Evolutionary conservation across 2,888 invertebrate genomes (phyloP).

Genomic region (Hyppa rectilinea): DNA sequence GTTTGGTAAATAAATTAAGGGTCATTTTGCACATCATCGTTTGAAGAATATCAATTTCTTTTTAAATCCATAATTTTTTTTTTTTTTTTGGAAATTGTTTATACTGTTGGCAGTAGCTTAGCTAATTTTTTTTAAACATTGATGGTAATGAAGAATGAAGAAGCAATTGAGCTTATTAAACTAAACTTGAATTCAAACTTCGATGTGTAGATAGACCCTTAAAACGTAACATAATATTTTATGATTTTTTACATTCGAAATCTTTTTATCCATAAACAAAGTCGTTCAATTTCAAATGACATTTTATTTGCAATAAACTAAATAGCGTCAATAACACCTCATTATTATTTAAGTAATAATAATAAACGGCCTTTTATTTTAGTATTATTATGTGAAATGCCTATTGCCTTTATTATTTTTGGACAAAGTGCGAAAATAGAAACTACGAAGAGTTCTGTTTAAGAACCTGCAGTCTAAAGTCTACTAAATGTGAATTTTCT

Average conservation of each 20-base stretch:
- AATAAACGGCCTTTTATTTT: constrained; percentile 49
- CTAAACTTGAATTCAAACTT: background rate
- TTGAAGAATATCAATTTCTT: too few species aligned
- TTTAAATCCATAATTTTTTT: too few species aligned
- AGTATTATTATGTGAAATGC: constrained; percentile 64
- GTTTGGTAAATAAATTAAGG: background rate
- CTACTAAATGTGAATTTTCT: constrained; percentile 58
- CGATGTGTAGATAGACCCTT: constrained; percentile 11
- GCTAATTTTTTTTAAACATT: too few species aligned
- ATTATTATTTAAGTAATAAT: constrained; percentile 30
- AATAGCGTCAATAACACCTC: constrained; percentile 25
- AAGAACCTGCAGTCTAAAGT: constrained; percentile 54
- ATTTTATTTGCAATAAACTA: constrained; percentile 46
- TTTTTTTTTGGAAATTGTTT: too few species aligned
- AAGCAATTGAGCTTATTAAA: background rate
- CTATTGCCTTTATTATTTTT: constrained; percentile 62
- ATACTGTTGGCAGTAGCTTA: too few species aligned
- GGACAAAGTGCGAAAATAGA: constrained; percentile 74
- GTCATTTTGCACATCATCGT: constrained; percentile 17
- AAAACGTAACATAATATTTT: constrained; percentile 1
- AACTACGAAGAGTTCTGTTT: constrained; percentile 71
- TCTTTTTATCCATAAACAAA: constrained; percentile 27
- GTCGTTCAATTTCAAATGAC: constrained; percentile 16
- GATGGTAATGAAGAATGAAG: too few species aligned
- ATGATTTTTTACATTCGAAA: constrained; percentile 2